These are phyloP conservation scores for Ametastegia equiseti DNA, from an alignment of 2,888 invertebrate species.

Conservation along the genomic window DNA sequence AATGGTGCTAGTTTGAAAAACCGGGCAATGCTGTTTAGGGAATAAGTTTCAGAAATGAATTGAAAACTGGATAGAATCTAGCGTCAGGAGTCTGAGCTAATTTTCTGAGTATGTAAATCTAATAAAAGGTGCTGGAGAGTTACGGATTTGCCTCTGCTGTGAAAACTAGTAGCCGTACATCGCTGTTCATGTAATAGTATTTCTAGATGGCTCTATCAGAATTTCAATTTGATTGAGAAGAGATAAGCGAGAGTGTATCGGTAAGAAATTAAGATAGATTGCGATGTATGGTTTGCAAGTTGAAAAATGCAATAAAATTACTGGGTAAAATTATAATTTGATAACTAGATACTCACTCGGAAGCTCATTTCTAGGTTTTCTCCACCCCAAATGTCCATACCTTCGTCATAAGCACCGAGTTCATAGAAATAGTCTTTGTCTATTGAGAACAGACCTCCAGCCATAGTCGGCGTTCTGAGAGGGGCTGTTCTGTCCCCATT, in stretches of 20 bases:
- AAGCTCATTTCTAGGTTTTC: conserved; percentile 98
- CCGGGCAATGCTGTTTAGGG: background rate
- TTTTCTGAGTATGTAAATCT: background rate
- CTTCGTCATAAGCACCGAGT: conserved; percentile 98
- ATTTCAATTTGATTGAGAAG: too few relatives aligned
- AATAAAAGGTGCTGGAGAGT: background rate
- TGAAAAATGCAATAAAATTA: conserved; percentile 3
- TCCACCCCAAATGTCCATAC: conserved; percentile 99
- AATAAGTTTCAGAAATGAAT: background rate
- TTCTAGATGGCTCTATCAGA: too few relatives aligned
- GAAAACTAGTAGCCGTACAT: too few relatives aligned
- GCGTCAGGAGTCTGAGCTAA: background rate
- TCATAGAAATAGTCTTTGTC: conserved; percentile 98
- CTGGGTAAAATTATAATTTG: background rate
- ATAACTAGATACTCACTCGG: conserved; percentile 82
- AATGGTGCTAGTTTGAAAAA: conserved; percentile 1
- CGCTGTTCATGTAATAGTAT: too few relatives aligned
- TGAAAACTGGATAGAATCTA: background rate
- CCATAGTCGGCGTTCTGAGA: conserved; percentile 97
- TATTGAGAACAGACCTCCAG: conserved; percentile 96
- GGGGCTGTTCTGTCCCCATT: conserved; percentile 96
- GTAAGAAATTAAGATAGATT: background rate
- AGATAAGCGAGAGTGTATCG: background rate
- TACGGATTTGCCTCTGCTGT: background rate
- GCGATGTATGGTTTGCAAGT: conserved; percentile 7